phyloP scores from a whole-genome alignment of 2,113 vertebrate species.

The Cepphus grylle region DNA sequence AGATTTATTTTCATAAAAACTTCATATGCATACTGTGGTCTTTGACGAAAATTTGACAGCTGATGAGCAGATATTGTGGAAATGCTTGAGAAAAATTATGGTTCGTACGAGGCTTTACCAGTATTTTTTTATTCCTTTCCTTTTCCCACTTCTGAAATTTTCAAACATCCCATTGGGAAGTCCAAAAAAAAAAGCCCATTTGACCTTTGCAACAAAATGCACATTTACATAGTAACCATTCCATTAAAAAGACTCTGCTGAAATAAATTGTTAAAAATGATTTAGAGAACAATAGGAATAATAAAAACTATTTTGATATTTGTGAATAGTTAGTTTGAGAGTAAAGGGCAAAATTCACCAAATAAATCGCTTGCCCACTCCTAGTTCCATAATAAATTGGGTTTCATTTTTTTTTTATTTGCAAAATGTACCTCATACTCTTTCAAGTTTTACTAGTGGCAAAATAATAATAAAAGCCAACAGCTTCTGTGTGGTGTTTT shows the following conservation, averaged over 20 bases:
- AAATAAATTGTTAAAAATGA: background rate
- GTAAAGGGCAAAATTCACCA: background rate
- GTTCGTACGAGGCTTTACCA: background rate
- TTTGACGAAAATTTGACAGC: background rate
- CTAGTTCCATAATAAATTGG: background rate
- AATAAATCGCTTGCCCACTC: background rate
- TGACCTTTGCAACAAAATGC: background rate
- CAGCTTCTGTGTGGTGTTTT: background rate
- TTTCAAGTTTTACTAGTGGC: background rate
- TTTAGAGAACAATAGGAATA: background rate
- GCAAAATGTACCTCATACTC: background rate
- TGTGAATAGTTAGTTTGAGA: background rate
- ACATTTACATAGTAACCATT: background rate
- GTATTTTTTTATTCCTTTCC: background rate
- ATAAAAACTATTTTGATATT: background rate
- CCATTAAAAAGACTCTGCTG: background rate
- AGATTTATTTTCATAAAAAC: background rate
- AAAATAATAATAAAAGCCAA: background rate
- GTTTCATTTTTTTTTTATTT: background rate
- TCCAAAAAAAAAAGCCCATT: background rate
- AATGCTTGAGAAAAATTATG: background rate
- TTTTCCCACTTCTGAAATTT: background rate
- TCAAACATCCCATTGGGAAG: background rate
- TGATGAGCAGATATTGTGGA: background rate
- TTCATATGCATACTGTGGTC: background rate